Evolutionary conservation across 2,113 vertebrate species (phyloP).

Genomic region (Hemicordylus capensis): DNA sequence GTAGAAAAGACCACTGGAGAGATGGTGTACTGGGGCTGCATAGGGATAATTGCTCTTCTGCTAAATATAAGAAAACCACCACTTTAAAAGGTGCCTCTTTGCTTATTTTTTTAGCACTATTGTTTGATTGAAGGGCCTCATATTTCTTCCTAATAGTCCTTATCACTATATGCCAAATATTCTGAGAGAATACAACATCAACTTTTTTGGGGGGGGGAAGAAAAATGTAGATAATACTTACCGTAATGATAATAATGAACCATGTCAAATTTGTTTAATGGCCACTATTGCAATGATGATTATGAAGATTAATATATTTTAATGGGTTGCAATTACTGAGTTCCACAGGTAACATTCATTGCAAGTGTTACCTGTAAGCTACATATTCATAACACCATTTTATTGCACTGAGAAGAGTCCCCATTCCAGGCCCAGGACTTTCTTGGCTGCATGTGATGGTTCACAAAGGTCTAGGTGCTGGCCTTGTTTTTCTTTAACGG

Average conservation of each 20-base stretch:
- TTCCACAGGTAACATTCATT: not conserved
- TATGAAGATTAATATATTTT: not conserved
- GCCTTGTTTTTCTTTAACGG: not conserved
- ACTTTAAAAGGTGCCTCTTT: too few relatives aligned
- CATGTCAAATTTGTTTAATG: constrained; percentile 2
- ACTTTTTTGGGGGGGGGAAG: not conserved
- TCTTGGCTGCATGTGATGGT: not conserved
- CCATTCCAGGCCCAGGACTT: not conserved
- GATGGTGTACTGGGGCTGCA: too few relatives aligned
- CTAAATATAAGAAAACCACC: too few relatives aligned
- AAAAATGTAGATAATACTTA: not conserved
- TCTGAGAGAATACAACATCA: not conserved
- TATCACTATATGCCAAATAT: not conserved
- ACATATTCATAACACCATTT: not conserved
- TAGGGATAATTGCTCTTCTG: too few relatives aligned
- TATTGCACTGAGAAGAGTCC: not conserved
- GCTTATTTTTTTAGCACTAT: too few relatives aligned
- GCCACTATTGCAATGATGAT: not conserved
- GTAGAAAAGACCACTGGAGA: too few relatives aligned
- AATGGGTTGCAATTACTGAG: not conserved
- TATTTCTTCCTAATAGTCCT: not conserved
- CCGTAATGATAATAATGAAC: not conserved
- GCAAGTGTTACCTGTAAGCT: constrained; percentile 2
- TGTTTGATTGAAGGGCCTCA: not conserved
- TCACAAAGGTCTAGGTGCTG: constrained; percentile 1